phyloP scores from a whole-genome alignment of 2,797 vertebrate species.

The Pempheris klunzingeri region DNA sequence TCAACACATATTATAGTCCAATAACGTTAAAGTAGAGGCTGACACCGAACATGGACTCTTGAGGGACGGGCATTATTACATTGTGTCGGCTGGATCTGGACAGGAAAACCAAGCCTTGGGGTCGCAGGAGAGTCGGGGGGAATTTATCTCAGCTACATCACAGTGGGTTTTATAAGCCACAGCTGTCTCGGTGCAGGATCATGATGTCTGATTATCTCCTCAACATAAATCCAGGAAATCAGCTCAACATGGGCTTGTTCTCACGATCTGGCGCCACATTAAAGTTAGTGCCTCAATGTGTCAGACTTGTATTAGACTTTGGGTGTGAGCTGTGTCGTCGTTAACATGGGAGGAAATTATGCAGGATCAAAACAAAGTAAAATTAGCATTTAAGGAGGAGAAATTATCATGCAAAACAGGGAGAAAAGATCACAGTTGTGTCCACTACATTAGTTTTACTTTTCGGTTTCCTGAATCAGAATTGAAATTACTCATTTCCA shows the following conservation, averaged over 20 bases:
- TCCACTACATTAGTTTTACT: neutral
- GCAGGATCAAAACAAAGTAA: slow-evolving; percentile 3
- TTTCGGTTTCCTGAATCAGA: neutral
- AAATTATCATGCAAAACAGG: neutral
- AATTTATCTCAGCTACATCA: slow-evolving; percentile 36
- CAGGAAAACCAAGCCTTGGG: slow-evolving; percentile 12
- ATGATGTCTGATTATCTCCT: slow-evolving; percentile 43
- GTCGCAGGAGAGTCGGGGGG: slow-evolving; percentile 15
- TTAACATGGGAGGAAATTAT: slow-evolving; percentile 11
- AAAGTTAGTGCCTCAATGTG: neutral
- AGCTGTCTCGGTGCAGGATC: slow-evolving; percentile 14
- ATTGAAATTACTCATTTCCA: neutral
- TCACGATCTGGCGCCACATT: neutral
- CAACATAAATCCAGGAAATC: slow-evolving; percentile 39
- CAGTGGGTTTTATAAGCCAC: slow-evolving; percentile 20
- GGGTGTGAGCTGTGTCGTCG: neutral
- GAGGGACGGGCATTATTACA: slow-evolving; percentile 50
- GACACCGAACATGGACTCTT: slow-evolving; percentile 12
- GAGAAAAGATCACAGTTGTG: neutral
- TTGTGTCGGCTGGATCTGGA: slow-evolving; percentile 28
- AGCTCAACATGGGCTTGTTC: slow-evolving; percentile 6
- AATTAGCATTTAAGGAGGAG: neutral
- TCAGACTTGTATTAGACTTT: neutral
- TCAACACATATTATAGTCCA: slow-evolving; percentile 45
- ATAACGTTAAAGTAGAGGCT: slow-evolving; percentile 45